These are phyloP conservation scores for Falco rusticolus DNA, from an alignment of 2,797 vertebrate species.

Conservation along the genomic window DNA sequence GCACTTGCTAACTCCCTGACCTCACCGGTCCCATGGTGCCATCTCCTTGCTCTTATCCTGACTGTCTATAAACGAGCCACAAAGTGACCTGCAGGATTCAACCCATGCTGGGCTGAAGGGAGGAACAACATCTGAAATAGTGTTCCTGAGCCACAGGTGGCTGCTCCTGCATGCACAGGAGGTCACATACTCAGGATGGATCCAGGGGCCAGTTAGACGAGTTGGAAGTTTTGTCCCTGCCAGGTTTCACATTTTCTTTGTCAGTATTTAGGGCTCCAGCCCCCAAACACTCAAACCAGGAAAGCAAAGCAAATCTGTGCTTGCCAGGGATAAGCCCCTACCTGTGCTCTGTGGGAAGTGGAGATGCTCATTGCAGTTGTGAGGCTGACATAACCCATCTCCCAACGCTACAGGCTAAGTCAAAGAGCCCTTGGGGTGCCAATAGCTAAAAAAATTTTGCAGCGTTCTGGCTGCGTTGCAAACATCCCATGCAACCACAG, in stretches of 20 bases:
- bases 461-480: neutral
- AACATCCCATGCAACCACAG: neutral
- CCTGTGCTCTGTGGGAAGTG: neutral
- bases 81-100: neutral
- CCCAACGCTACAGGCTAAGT: neutral
- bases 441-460: neutral
- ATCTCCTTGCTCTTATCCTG: neutral
- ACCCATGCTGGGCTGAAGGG: neutral
- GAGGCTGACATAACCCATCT: neutral
- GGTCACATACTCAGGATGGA: neutral
- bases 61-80: neutral
- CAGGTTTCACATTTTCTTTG: neutral
- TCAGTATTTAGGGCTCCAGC: neutral
- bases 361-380: neutral
- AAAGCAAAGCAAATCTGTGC: neutral
- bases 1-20: neutral
- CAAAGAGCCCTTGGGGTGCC: neutral
- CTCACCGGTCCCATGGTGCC: accelerated
- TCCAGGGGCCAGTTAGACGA: neutral
- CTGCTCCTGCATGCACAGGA: accelerated
- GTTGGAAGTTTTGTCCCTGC: neutral
- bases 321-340: neutral
- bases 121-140: neutral
- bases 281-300: neutral
- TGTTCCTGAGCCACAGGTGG: neutral